phyloP scores from a whole-genome alignment of 2,888 invertebrate genomes.

The Halictus quadricinctus region DNA sequence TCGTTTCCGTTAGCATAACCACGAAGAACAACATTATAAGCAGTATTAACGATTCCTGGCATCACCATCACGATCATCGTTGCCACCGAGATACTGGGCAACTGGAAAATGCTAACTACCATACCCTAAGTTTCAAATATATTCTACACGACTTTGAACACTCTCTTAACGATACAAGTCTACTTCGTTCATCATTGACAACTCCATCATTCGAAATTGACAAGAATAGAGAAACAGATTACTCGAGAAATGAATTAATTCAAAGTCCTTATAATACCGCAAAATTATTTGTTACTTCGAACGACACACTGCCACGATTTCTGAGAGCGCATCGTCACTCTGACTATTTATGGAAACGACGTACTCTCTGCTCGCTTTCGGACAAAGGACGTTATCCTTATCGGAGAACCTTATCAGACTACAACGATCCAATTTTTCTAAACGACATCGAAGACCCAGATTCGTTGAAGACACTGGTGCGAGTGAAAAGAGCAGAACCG shows the following conservation, averaged over 20 bases:
- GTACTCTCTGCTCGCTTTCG: slow-evolving; percentile 22
- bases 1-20: slow-evolving; percentile 37
- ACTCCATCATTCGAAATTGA: neutral
- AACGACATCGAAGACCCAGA: slow-evolving; percentile 45
- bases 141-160: neutral
- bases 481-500: slow-evolving; percentile 48
- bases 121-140: neutral
- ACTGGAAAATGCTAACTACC: neutral
- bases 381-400: neutral
- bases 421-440: slow-evolving; percentile 11
- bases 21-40: slow-evolving; percentile 40
- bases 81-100: neutral
- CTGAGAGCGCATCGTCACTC: neutral
- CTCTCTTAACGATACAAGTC: neutral
- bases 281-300: neutral
- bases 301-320: neutral
- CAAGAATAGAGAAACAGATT: neutral
- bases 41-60: neutral
- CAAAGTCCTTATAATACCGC: neutral
- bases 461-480: slow-evolving; percentile 40
- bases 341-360: slow-evolving; percentile 40
- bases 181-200: neutral
- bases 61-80: neutral
- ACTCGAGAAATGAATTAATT: neutral
- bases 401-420: slow-evolving; percentile 39